phyloP scores from a whole-genome alignment of 2,113 vertebrate genomes.

The Crotalus viridis region DNA sequence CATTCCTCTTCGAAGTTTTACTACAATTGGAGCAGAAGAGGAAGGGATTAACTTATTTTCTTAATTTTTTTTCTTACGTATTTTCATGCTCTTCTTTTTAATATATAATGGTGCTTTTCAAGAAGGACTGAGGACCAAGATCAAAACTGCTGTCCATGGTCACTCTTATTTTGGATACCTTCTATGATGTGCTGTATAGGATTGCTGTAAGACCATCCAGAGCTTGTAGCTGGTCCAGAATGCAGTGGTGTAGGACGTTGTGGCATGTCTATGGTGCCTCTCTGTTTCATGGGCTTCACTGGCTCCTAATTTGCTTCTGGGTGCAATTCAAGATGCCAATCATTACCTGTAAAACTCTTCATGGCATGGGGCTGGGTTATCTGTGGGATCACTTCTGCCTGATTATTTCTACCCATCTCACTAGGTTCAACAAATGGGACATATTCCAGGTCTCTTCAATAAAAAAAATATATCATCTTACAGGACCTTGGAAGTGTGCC shows the following conservation, averaged over 20 bases:
- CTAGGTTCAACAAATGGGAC: background rate
- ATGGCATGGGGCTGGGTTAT: background rate
- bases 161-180: background rate
- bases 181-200: background rate
- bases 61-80: background rate
- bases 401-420: background rate
- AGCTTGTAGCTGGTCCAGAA: background rate
- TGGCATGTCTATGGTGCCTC: background rate
- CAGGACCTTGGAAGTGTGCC: background rate
- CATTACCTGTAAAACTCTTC: background rate
- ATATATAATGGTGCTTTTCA: constrained; percentile 37
- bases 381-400: background rate
- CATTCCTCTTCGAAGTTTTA: background rate
- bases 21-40: background rate
- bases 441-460: background rate
- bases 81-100: constrained; percentile 17
- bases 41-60: constrained; percentile 36
- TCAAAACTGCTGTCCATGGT: background rate
- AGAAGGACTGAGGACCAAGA: constrained; percentile 5
- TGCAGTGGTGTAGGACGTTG: background rate
- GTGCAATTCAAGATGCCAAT: background rate
- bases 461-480: background rate
- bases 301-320: background rate
- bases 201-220: background rate
- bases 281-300: background rate